These are phyloP conservation scores for Sebastes reedi DNA, from an alignment of 2,797 vertebrate genomes.

Conservation along the genomic window DNA sequence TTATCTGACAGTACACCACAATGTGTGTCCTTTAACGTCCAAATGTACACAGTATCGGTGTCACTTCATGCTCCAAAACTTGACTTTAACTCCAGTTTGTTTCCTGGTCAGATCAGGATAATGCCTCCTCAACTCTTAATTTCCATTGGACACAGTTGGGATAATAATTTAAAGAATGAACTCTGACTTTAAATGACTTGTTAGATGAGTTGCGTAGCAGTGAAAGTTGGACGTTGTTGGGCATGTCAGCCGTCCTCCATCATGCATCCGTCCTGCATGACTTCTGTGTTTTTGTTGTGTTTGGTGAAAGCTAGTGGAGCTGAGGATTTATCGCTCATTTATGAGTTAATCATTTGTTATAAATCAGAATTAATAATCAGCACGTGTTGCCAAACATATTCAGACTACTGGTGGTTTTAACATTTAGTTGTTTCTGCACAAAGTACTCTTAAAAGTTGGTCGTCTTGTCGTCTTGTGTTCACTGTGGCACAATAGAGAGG, in stretches of 20 bases:
- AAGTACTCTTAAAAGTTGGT: not conserved
- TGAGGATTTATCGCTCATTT: not conserved
- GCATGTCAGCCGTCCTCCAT: constrained; percentile 33
- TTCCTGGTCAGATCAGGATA: not conserved
- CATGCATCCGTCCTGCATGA: constrained; percentile 54
- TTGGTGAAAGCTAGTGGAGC: not conserved
- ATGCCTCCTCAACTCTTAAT: not conserved
- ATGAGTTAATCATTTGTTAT: not conserved
- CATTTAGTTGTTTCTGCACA: not conserved
- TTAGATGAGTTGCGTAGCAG: constrained; percentile 4
- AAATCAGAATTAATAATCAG: not conserved
- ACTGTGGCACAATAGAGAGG: not conserved
- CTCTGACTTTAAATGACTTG: constrained; percentile 42
- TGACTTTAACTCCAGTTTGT: not conserved
- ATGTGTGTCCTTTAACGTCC: not conserved
- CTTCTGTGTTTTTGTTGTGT: not conserved
- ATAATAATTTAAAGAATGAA: not conserved
- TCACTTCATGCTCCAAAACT: not conserved
- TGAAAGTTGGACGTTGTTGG: not conserved
- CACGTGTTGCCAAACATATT: not conserved
- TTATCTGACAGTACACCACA: not conserved
- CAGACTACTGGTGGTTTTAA: not conserved
- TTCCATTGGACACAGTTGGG: not conserved
- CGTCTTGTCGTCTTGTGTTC: not conserved
- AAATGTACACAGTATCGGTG: not conserved